phyloP scores from a whole-genome alignment of 1,140 invertebrate genomes.

The Zaprionus capensis region DNA sequence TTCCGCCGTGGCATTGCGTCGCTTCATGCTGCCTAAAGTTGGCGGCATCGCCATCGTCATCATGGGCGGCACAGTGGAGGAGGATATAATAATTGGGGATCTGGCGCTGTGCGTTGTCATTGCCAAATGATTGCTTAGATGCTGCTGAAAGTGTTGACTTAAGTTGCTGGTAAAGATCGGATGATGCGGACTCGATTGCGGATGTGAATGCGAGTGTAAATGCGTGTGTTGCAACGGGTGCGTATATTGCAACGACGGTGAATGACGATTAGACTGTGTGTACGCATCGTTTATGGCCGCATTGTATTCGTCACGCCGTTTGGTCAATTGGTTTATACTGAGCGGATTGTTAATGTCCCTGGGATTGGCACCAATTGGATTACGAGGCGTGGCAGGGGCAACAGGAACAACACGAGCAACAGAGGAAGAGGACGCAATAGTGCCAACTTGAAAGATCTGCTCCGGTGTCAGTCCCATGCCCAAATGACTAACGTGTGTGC shows the following conservation, averaged over 20 bases:
- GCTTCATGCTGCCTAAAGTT: conserved; percentile 44
- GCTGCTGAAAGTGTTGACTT: conserved; percentile 74
- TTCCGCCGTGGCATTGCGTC: conserved; percentile 42
- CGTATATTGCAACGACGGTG: conserved; percentile 21
- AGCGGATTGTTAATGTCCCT: conserved; percentile 95
- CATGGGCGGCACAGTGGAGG: conserved; percentile 21
- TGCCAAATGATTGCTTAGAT: conserved; percentile 60
- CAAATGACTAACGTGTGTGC: conserved; percentile 77
- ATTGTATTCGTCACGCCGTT: conserved; percentile 60
- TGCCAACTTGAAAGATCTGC: conserved; percentile 35
- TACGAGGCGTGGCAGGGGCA: conserved; percentile 67
- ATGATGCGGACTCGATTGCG: conserved; percentile 27
- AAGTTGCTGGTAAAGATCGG: conserved; percentile 58
- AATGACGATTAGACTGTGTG: conserved; percentile 16
- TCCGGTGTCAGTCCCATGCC: conserved; percentile 70
- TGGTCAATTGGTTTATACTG: conserved; percentile 94
- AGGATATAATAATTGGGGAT: not conserved
- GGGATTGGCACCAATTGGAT: conserved; percentile 95
- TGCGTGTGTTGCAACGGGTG: conserved; percentile 32
- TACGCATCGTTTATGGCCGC: conserved; percentile 1
- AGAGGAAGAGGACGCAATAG: conserved; percentile 19
- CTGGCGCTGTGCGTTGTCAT: conserved; percentile 2
- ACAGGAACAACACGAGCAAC: not conserved
- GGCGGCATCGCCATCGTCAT: conserved; percentile 25
- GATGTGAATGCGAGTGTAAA: conserved; percentile 13